Evolutionary conservation across 2,888 invertebrate genomes (phyloP).

Genomic region (Seira musarum): DNA sequence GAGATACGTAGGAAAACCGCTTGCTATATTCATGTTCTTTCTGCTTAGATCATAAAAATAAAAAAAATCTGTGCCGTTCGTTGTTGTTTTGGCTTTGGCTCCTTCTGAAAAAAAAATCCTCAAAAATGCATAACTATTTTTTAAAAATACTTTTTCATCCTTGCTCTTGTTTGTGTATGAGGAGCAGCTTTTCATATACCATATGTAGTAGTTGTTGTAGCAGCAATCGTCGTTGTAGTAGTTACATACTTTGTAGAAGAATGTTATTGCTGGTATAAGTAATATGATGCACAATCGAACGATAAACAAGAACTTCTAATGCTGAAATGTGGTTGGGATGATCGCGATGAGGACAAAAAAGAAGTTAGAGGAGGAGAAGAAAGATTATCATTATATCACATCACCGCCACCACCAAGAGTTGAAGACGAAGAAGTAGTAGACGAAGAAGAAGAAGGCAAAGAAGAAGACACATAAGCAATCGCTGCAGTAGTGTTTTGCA

Average conservation of each 20-base stretch:
- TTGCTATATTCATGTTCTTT: too few species aligned
- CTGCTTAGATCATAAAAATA: background rate
- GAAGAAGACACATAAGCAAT: background rate
- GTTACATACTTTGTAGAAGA: background rate
- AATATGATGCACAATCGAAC: background rate
- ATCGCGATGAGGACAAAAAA: background rate
- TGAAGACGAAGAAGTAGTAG: too few species aligned
- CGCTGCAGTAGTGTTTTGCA: background rate
- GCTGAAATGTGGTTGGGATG: background rate
- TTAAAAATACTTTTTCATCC: slow-evolving; percentile 11
- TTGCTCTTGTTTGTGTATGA: slow-evolving; percentile 1
- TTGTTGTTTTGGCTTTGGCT: slow-evolving; percentile 22
- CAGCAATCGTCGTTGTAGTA: background rate
- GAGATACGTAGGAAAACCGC: background rate
- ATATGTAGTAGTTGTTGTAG: background rate
- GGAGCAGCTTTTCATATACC: background rate
- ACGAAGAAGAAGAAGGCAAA: too few species aligned
- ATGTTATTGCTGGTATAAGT: background rate
- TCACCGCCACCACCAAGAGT: background rate
- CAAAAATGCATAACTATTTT: slow-evolving; percentile 56
- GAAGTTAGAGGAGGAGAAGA: background rate
- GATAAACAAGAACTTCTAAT: slow-evolving; percentile 1
- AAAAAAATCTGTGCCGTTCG: slow-evolving; percentile 35
- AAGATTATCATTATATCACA: background rate
- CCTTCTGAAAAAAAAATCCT: slow-evolving; percentile 50